phyloP scores from a whole-genome alignment of 2,797 vertebrate species.

The Sphenopsis melanotis region DNA sequence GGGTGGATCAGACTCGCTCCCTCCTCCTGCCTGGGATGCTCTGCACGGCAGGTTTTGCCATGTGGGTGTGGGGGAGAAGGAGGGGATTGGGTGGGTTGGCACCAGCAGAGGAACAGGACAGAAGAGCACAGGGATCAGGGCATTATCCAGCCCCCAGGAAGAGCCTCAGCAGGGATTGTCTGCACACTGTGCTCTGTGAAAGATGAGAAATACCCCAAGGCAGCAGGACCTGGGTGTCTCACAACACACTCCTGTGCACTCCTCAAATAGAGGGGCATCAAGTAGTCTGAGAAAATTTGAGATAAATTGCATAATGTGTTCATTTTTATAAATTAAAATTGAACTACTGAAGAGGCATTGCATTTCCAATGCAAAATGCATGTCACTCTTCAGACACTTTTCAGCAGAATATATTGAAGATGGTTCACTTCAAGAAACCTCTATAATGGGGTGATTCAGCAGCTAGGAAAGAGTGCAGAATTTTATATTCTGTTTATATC shows the following conservation, averaged over 20 bases:
- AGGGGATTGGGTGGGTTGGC: background rate
- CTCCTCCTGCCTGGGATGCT: conserved; percentile 47
- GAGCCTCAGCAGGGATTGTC: background rate
- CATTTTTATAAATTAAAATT: background rate
- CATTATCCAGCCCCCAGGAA: background rate
- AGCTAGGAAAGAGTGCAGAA: background rate
- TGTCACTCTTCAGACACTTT: background rate
- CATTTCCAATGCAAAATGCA: background rate
- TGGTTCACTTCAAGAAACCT: background rate
- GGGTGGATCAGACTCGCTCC: conserved; percentile 44
- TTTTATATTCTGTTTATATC: background rate
- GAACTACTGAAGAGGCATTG: background rate
- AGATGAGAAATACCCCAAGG: background rate
- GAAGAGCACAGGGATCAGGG: background rate
- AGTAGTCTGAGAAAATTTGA: background rate
- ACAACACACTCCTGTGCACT: conserved; percentile 1
- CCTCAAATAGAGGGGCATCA: background rate
- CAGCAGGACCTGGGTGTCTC: background rate
- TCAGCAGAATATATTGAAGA: background rate
- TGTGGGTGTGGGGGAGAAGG: background rate
- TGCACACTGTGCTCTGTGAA: background rate
- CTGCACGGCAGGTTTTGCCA: background rate
- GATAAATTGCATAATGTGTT: background rate
- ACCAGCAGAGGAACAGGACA: background rate
- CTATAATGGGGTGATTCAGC: background rate